Conservation (phyloP, 2,797 vertebrate genomes). For the Coreius guichenoti region DNA sequence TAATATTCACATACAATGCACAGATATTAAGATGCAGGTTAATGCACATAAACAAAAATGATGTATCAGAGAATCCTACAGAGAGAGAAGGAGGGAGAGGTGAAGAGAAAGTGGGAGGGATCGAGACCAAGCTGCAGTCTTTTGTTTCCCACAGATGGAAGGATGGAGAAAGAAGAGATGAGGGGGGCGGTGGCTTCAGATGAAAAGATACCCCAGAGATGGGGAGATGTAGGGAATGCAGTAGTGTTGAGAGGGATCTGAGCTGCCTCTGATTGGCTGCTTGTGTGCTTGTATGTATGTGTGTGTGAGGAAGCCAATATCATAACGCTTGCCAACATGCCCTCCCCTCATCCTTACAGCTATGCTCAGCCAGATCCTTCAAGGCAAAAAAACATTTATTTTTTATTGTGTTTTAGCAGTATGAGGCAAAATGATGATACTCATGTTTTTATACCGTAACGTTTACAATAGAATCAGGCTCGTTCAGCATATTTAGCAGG, state of each 20-base stretch:
- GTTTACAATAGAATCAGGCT: slow-evolving; percentile 48
- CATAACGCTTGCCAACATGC: not conserved
- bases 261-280: slow-evolving; percentile 48
- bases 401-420: slow-evolving; percentile 29
- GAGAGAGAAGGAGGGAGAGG: slow-evolving; percentile 25
- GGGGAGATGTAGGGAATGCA: slow-evolving; percentile 52
- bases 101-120: slow-evolving; percentile 28
- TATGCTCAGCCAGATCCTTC: not conserved
- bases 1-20: not conserved
- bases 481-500: slow-evolving; percentile 14
- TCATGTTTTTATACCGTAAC: slow-evolving; percentile 28
- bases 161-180: slow-evolving; percentile 30
- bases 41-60: slow-evolving; percentile 24
- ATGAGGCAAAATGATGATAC: not conserved
- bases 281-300: not conserved
- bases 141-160: slow-evolving; percentile 61
- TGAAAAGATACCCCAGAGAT: slow-evolving; percentile 58
- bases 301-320: slow-evolving; percentile 16
- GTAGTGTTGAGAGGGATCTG: slow-evolving; percentile 41
- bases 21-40: slow-evolving; percentile 5
- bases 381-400: not conserved
- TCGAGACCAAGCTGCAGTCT: slow-evolving; percentile 47
- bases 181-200: slow-evolving; percentile 48
- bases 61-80: slow-evolving; percentile 19
- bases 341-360: slow-evolving; percentile 31